A percentile compares a stretch with the other conserved stretches of the same genome.
These are phyloP conservation scores for Acrossocheilus wenchowensis DNA, from an alignment of 2,797 vertebrate genomes.

Conservation along the genomic window DNA sequence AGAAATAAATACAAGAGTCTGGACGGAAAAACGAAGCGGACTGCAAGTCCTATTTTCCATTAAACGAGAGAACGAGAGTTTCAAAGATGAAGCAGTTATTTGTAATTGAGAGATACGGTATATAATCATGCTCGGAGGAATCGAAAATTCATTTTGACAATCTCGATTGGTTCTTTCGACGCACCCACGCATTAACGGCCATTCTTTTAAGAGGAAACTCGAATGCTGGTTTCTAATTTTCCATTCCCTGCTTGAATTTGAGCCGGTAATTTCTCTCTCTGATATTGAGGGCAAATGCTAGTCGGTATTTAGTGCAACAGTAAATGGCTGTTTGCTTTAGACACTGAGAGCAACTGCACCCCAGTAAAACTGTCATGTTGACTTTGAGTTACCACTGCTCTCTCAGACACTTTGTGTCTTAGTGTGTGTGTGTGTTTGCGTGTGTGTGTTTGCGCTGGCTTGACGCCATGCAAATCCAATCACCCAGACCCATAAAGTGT, in stretches of 20 bases:
- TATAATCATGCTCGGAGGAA: slow-evolving; percentile 37
- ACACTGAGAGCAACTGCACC: slow-evolving; percentile 59
- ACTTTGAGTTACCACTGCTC: slow-evolving; percentile 58
- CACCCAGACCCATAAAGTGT: slow-evolving; percentile 63
- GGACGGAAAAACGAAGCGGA: slow-evolving; percentile 11
- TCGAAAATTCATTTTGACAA: slow-evolving; percentile 35
- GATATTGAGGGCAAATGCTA: slow-evolving; percentile 41
- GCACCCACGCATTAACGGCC: slow-evolving; percentile 10
- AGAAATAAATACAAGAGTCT: slow-evolving; percentile 28
- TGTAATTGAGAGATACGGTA: slow-evolving; percentile 42
- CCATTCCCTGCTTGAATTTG: slow-evolving; percentile 39
- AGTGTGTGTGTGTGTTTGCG: slow-evolving; percentile 33
- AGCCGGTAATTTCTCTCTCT: slow-evolving; percentile 35
- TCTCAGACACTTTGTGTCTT: slow-evolving; percentile 51
- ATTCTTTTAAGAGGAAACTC: slow-evolving; percentile 46
- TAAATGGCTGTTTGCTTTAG: slow-evolving; percentile 61
- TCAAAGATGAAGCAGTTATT: slow-evolving; percentile 47
- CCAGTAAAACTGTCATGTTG: slow-evolving; percentile 60
- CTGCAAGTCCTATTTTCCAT: slow-evolving; percentile 42
- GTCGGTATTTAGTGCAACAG: slow-evolving; percentile 44
- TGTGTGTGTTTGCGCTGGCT: slow-evolving; percentile 58
- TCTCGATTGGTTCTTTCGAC: slow-evolving; percentile 18
- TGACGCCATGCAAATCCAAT: slow-evolving; percentile 63
- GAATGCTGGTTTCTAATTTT: slow-evolving; percentile 34
- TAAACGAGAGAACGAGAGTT: slow-evolving; percentile 38